Evolutionary conservation across 2,113 vertebrate species (phyloP).

Genomic region (Ifrita kowaldi): DNA sequence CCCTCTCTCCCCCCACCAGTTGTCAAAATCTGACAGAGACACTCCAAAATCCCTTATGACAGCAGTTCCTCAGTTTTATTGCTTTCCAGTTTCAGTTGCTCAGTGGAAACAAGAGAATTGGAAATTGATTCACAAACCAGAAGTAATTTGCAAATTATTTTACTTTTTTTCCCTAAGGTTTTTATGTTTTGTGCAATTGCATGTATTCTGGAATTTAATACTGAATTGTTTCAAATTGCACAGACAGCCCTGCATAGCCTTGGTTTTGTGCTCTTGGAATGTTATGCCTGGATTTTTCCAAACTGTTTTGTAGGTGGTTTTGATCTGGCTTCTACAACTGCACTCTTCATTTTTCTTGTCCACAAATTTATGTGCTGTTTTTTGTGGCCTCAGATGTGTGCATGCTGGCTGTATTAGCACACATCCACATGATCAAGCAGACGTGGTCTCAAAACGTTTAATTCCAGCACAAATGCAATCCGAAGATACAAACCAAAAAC

Average conservation of each 20-base stretch:
- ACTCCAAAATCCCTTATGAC: not conserved
- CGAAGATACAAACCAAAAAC: not conserved
- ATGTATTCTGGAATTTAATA: conserved; percentile 3
- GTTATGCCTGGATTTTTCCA: not conserved
- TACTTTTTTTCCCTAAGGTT: not conserved
- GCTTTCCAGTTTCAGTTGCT: conserved; percentile 13
- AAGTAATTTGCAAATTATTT: conserved; percentile 23
- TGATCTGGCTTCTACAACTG: not conserved
- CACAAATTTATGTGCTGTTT: not conserved
- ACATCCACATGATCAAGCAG: not conserved
- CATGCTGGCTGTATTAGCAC: not conserved
- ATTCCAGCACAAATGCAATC: not conserved
- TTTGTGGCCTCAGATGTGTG: not conserved
- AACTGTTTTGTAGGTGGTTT: not conserved
- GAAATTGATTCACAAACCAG: conserved; percentile 28
- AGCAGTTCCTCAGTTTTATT: not conserved
- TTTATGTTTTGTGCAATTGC: not conserved
- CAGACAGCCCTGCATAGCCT: not conserved
- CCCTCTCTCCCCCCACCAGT: accelerated
- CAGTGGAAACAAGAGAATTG: conserved; percentile 1
- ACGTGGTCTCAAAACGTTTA: not conserved
- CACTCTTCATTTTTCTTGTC: not conserved
- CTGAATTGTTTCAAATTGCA: not conserved
- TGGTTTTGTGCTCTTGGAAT: not conserved
- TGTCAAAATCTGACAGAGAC: not conserved